phyloP scores from a whole-genome alignment of 1,140 invertebrate species.

The Solenopsis fugax region DNA sequence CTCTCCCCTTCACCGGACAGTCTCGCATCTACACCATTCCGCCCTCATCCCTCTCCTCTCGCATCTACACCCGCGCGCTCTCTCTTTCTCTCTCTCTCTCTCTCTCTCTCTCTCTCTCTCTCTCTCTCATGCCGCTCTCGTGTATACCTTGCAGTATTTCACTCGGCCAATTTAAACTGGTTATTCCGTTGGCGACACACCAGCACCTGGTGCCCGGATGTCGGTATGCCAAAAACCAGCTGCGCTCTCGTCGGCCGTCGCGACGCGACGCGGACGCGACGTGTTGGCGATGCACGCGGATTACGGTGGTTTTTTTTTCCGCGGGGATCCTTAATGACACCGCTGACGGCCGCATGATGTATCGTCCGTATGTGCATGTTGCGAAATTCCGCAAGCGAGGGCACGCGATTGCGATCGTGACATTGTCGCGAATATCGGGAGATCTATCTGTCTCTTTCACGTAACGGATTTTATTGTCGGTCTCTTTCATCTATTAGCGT shows the following conservation, averaged over 20 bases:
- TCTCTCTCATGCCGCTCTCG: not conserved
- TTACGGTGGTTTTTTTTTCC: constrained; percentile 54
- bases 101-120: constrained; percentile 13
- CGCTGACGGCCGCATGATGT: constrained; percentile 57
- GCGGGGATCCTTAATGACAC: constrained; percentile 65
- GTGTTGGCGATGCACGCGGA: constrained; percentile 45
- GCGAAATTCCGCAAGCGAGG: constrained; percentile 34
- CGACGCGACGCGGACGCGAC: not conserved
- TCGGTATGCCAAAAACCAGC: constrained; percentile 71
- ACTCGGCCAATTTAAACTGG: constrained; percentile 70
- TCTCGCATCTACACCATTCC: not conserved
- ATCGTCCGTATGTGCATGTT: constrained; percentile 20
- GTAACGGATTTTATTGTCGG: not conserved
- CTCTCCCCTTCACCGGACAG: constrained; percentile 37
- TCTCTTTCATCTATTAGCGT: not conserved
- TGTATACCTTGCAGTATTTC: constrained; percentile 67
- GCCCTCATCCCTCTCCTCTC: constrained; percentile 22
- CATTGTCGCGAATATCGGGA: not conserved
- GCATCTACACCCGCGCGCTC: not conserved
- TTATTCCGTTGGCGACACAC: constrained; percentile 61
- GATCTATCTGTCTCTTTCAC: not conserved
- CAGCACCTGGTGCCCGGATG: constrained; percentile 67
- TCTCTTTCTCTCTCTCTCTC: not conserved
- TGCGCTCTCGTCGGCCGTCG: constrained; percentile 49
- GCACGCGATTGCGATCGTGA: not conserved